These are phyloP conservation scores for Capromys pilorides DNA, from an alignment of 2,797 vertebrate species.

Conservation along the genomic window DNA sequence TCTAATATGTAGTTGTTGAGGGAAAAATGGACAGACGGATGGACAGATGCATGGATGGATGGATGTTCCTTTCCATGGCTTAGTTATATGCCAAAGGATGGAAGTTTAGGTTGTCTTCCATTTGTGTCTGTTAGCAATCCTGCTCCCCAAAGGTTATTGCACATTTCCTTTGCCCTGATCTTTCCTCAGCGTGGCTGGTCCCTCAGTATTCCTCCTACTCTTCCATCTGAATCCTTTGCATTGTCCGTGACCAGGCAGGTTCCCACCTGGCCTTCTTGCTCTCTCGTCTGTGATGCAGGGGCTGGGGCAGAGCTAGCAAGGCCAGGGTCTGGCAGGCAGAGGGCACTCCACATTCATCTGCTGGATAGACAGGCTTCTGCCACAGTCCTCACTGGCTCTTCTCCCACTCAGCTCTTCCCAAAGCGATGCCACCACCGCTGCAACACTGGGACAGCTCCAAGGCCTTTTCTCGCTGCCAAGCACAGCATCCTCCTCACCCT, in stretches of 20 bases:
- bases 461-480: neutral
- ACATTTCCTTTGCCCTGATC: rapidly evolving
- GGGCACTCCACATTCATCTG: neutral
- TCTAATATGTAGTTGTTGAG: neutral
- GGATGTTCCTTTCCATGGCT: neutral
- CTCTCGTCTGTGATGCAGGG: neutral
- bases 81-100: neutral
- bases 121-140: neutral
- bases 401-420: neutral
- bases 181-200: neutral
- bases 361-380: neutral
- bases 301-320: neutral
- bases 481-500: neutral
- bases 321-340: neutral
- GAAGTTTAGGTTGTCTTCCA: neutral
- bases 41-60: neutral
- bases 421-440: neutral
- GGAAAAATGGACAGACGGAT: neutral
- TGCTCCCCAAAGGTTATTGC: neutral
- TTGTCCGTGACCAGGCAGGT: neutral
- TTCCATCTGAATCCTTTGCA: neutral
- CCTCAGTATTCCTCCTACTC: neutral
- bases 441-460: neutral
- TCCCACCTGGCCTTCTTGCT: neutral
- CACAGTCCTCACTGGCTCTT: neutral